Evolutionary conservation across 2,113 vertebrate genomes (phyloP).

Genomic region (Spilogale gracilis): DNA sequence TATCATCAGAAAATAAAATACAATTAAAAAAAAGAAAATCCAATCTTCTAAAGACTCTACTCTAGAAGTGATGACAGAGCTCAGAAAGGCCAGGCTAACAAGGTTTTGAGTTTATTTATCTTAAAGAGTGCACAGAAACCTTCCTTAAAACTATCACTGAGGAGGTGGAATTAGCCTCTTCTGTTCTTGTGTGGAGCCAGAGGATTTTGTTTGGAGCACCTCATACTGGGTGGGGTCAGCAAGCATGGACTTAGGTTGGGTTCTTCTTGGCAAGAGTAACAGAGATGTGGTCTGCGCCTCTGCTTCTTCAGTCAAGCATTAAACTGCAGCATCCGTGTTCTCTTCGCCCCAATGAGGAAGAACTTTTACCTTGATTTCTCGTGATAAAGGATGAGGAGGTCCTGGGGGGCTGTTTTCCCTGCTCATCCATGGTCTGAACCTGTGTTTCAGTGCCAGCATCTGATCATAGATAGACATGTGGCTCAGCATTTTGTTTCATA

Average conservation of each 20-base stretch:
- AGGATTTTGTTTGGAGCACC: neutral
- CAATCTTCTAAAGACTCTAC: neutral
- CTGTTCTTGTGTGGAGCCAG: neutral
- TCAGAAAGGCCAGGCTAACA: neutral
- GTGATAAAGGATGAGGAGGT: neutral
- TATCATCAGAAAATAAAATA: neutral
- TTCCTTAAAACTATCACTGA: neutral
- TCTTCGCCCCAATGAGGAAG: neutral
- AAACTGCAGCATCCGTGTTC: neutral
- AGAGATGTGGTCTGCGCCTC: neutral
- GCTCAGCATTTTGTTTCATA: neutral
- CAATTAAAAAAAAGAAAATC: neutral
- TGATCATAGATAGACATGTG: neutral
- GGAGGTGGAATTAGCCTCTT: neutral
- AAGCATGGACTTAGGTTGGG: neutral
- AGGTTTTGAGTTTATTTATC: neutral
- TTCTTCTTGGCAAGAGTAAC: neutral
- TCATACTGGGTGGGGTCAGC: rapidly evolving
- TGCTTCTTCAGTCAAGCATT: neutral
- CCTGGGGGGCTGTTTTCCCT: neutral
- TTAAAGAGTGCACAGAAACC: neutral
- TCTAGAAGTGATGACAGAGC: neutral
- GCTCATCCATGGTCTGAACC: neutral
- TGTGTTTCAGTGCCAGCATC: neutral
- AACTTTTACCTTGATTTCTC: neutral